Base-by-base conservation (phyloP, 2,888 invertebrate species). In the Acanthopleura granulata region DNA sequence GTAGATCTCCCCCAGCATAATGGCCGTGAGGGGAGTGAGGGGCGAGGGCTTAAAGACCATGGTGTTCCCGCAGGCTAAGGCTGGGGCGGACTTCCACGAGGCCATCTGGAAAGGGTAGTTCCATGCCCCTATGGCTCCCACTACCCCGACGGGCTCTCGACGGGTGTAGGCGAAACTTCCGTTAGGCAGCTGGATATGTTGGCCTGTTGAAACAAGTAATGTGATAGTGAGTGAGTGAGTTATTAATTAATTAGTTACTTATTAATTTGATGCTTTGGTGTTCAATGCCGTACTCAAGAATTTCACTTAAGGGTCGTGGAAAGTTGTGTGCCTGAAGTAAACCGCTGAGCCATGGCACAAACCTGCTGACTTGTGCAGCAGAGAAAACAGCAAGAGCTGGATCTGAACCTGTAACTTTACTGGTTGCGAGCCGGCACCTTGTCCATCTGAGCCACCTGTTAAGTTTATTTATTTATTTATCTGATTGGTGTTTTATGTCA, bases 41-140 rank as follows among this genome's bases (percentile, higher is more conserved):
- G 91, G 92, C 15, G 92, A 92, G 15, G 93, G 93, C 82, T 93
- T 93, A 84, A 92, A 93, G 18, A 93, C 91, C 79, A 93, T 86
- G 0, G 92, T 87, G 81, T 93, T 93, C 27, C 93, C 93, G 87
- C 92, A 92, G 1, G 92, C 92, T 27, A 93, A 85, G 0, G 92
- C 92, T 12, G 92, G 92, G 0, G 91, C 90, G 0, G 91, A 88
- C 84, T 92, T 92, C 91, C 91, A 92, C 1, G 88, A 78, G 1
- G 91, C 91, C 86, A 91, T 92, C 83, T 91, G 92, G 81, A 93
- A 91, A 0, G 93, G 93, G 84, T 92, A 93, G 85, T 93, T 93
- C 93, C 93, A 93, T 0, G 93, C 93, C 6, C 92, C 93, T 62
- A 93, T 92, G 16, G 91, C 92, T 3, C 90, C 92, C 29, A 92